A percentile compares a stretch with the other conserved stretches of the same genome.
Conservation (phyloP, 2,113 vertebrate genomes). For the Centropus bengalensis region DNA sequence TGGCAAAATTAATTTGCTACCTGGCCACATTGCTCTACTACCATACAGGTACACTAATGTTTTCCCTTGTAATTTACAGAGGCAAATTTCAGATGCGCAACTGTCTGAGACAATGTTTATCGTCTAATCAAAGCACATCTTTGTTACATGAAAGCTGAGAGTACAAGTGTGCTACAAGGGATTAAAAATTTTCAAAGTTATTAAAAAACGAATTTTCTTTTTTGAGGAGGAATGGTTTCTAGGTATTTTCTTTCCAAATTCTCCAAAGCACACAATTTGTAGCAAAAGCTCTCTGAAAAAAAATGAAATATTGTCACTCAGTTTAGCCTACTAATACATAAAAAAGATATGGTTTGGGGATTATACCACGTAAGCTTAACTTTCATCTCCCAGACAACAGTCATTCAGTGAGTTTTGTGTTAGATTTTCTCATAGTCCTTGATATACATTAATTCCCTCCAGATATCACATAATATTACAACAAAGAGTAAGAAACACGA, state of each 20-base stretch:
- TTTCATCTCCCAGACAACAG: constrained; percentile 18
- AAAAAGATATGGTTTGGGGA: neutral
- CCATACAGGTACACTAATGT: neutral
- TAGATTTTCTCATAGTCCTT: constrained; percentile 17
- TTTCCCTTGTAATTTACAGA: neutral
- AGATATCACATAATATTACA: neutral
- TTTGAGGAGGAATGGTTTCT: neutral
- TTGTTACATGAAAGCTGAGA: neutral
- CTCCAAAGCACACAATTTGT: neutral
- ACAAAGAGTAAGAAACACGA: neutral
- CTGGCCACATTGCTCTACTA: neutral
- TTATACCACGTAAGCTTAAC: neutral
- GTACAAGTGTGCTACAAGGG: neutral
- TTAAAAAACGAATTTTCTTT: neutral
- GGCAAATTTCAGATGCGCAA: neutral
- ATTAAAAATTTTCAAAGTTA: neutral
- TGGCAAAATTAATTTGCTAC: neutral
- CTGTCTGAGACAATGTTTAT: neutral
- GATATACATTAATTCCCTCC: neutral
- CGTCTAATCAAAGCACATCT: neutral
- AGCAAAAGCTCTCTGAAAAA: neutral
- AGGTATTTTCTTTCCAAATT: neutral
- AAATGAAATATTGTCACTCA: neutral
- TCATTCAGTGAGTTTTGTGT: neutral
- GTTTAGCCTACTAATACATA: neutral